A percentile compares a stretch with the other conserved stretches of the same genome.
phyloP scores from a whole-genome alignment of 2,113 vertebrate genomes.

The Coptodon rendalli region DNA sequence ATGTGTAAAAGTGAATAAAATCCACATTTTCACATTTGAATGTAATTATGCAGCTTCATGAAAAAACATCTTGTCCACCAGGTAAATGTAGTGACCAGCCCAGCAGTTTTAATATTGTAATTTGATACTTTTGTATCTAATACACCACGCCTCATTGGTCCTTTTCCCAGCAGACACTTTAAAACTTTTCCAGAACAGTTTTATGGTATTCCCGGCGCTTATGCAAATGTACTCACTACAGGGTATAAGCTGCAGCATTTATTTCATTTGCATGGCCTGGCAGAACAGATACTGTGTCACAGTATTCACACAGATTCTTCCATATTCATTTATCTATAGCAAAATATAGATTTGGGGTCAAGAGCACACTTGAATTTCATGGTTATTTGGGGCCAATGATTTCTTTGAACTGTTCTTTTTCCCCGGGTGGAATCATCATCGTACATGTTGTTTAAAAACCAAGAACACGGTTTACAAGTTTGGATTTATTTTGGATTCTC shows the following conservation, averaged over 20 bases:
- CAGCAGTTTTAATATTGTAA: neutral
- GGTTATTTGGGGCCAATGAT: neutral
- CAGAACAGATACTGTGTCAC: neutral
- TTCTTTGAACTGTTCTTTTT: neutral
- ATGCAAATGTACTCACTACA: neutral
- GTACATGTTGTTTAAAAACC: neutral
- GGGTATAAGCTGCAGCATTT: neutral
- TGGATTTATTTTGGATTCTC: neutral
- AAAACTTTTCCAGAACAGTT: neutral
- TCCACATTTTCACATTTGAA: neutral
- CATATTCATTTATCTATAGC: neutral
- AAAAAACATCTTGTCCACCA: neutral
- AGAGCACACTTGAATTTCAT: neutral
- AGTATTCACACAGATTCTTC: neutral
- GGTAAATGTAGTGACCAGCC: neutral
- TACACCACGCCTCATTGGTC: neutral
- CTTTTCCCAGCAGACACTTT: neutral
- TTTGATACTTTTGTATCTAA: neutral
- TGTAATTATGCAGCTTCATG: neutral
- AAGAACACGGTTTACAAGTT: neutral
- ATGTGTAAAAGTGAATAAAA: neutral
- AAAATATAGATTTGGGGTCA: neutral
- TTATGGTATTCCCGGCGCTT: neutral
- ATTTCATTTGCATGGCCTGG: neutral
- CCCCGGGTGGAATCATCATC: neutral